A percentile compares a stretch with the other conserved stretches of the same genome.
Conservation (phyloP, 2,797 vertebrate species). For the Clarias platycephalus region DNA sequence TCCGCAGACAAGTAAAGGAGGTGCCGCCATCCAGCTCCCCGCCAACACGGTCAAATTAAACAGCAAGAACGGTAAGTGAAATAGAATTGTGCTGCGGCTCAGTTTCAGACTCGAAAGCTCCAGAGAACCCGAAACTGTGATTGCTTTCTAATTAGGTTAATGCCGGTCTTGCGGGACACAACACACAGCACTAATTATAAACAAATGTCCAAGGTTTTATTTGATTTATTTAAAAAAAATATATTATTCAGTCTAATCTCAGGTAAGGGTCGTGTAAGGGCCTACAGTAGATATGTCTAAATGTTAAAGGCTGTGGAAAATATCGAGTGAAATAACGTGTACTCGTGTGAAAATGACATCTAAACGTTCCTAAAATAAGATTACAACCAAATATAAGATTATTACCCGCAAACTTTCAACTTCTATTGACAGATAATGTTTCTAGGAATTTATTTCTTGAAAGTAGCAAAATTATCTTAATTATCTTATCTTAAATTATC, state of each 20-base stretch:
- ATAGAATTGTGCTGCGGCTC: not conserved
- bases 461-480: too few species aligned
- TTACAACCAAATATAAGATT: too few species aligned
- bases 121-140: not conserved
- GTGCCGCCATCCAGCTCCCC: slow-evolving; percentile 90
- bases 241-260: not conserved
- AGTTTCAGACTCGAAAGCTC: not conserved
- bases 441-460: too few species aligned
- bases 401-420: too few species aligned
- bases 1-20: slow-evolving; percentile 89
- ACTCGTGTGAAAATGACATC: too few species aligned
- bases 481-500: too few species aligned
- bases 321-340: not conserved
- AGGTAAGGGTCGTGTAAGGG: not conserved
- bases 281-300: not conserved
- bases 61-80: slow-evolving; percentile 91
- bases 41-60: slow-evolving; percentile 97
- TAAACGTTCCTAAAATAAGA: too few species aligned
- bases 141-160: slow-evolving; percentile 23
- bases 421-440: too few species aligned
- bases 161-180: not conserved
- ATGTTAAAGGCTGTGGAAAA: not conserved
- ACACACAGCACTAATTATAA: not conserved
- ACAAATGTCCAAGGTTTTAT: not conserved
- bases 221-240: too few species aligned